Base-by-base conservation (phyloP, 2,888 invertebrate genomes). In the Pollenia labialis region DNA sequence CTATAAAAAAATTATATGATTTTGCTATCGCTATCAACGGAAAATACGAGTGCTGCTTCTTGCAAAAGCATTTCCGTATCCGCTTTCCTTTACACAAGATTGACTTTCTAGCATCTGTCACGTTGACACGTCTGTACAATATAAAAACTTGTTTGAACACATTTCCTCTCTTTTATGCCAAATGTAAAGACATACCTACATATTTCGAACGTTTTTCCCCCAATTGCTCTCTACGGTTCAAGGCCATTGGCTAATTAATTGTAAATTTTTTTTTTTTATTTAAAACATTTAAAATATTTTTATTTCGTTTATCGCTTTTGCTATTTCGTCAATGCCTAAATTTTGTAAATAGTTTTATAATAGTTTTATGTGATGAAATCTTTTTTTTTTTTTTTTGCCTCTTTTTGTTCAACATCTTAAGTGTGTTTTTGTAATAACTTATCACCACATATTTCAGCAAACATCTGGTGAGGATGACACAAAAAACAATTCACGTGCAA, bases 201-300 rank as follows among this genome's bases (percentile, higher is more conserved):
- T 18, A 54, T n/a, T 71, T 40, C 42, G 3, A 9, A 48, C n/a
- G 40, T 23, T 69, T 75, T 46, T 71, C 52, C 48, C 23, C 23
- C 8, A 54, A 23, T 76, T 40, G 12, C 42, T 56, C 50, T 60
- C 23, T 46, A 18, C 12, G 54, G 81, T 84, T 87, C 86, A 87
- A 84, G 86, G 86, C 76, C 80, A 68, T 46, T 72, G 68, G 23
- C 58, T 72, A 71, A 72, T 75, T 83, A 83, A 86, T 80, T 83
- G 76, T 50, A 66, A 80, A 86, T 85, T 50, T 66, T n/a, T 8
- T 60, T 72, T 44, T 42, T 56, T 56, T 48, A 44, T 48, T 16
- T 42, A 56, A 56, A 83, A 14, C 1, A 74, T 74, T 79, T 75
- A 0, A 82, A 69, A 4, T 52, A 75, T 75, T 32, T 32, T 75